These are phyloP conservation scores for Eristalis arbustorum DNA, from an alignment of 2,888 invertebrate species.

Conservation along the genomic window DNA sequence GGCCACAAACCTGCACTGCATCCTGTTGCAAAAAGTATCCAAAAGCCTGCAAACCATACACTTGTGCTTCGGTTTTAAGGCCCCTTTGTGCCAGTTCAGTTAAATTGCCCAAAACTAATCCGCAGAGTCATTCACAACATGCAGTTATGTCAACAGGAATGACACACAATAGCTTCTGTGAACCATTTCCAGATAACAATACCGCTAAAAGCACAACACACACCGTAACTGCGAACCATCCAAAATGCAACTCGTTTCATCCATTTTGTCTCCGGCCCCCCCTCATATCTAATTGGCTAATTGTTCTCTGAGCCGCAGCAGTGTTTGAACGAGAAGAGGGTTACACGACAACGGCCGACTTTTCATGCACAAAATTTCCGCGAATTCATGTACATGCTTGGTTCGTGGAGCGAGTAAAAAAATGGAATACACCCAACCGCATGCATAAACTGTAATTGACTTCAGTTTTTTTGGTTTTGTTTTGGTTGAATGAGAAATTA, in stretches of 20 bases:
- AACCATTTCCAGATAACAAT: slow-evolving; percentile 17
- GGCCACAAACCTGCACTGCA: background rate
- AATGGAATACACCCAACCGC: slow-evolving; percentile 1
- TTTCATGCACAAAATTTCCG: slow-evolving; percentile 9
- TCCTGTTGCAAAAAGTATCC: background rate
- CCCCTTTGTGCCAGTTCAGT: background rate
- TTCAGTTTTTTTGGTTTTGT: slow-evolving; percentile 43
- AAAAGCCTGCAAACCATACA: background rate
- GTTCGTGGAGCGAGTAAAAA: slow-evolving; percentile 6
- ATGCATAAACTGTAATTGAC: slow-evolving; percentile 38
- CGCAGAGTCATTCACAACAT: background rate
- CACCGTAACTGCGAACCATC: background rate
- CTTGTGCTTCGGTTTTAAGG: background rate
- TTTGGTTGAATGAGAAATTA: slow-evolving; percentile 48
- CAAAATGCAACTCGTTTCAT: background rate
- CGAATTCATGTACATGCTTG: slow-evolving; percentile 33
- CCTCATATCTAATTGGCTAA: slow-evolving; percentile 42
- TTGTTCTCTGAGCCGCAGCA: slow-evolving; percentile 17
- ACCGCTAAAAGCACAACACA: slow-evolving; percentile 28
- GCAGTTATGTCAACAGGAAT: slow-evolving; percentile 13
- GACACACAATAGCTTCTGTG: background rate
- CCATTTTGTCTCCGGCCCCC: slow-evolving; percentile 21
- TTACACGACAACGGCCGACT: background rate
- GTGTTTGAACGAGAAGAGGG: background rate
- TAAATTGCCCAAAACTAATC: slow-evolving; percentile 17